Conservation (phyloP, 2,797 vertebrate species). For the Pipistrellus nathusii region DNA sequence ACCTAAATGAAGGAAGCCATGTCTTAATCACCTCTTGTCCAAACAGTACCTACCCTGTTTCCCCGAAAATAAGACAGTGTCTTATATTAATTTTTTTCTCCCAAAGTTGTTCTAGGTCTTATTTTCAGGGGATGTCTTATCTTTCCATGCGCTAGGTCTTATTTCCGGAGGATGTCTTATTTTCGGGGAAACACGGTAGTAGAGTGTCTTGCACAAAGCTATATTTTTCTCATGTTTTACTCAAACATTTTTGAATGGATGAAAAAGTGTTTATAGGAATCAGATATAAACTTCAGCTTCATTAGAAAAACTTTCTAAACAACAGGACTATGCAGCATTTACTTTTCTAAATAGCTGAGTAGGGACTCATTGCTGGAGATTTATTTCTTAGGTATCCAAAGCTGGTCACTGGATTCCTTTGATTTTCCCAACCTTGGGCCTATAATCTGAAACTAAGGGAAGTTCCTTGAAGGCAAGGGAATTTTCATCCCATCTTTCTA, state of each 20-base stretch:
- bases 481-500: not conserved
- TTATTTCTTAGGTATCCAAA: not conserved
- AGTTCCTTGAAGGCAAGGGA: not conserved
- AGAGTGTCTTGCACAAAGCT: not conserved
- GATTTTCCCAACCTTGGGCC: not conserved
- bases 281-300: not conserved
- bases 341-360: not conserved
- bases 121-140: too few species aligned
- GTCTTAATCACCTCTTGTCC: not conserved
- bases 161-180: too few species aligned
- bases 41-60: not conserved
- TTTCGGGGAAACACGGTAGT: not conserved
- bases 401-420: not conserved
- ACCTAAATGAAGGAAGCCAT: not conserved
- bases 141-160: too few species aligned
- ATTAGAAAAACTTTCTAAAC: not conserved
- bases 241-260: slow-evolving; percentile 12
- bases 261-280: not conserved
- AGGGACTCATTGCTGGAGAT: not conserved
- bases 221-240: not conserved
- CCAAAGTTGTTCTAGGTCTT: too few species aligned
- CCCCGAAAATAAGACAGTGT: too few species aligned
- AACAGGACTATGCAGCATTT: not conserved
- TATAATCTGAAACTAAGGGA: not conserved
- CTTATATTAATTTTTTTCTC: too few species aligned